phyloP scores from a whole-genome alignment of 1,140 invertebrate genomes.

The Caenorhabditis latens region DNA sequence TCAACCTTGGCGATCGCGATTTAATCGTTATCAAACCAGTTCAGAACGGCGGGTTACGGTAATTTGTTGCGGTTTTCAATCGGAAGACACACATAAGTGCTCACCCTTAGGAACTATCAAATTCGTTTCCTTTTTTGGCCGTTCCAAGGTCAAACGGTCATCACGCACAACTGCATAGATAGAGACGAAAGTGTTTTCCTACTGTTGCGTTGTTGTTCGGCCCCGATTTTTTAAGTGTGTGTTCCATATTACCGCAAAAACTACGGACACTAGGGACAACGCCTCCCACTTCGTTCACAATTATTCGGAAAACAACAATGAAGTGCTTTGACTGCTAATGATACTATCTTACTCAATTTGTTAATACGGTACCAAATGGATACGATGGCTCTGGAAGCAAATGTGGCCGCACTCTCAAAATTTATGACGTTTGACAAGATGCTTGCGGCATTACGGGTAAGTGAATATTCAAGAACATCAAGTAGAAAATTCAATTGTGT shows the following conservation, averaged over 20 bases:
- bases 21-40: neutral
- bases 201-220: conserved; percentile 1
- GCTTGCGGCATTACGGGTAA: conserved; percentile 37
- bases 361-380: neutral
- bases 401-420: conserved; percentile 11
- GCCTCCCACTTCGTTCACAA: conserved; percentile 7
- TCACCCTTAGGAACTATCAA: conserved; percentile 4
- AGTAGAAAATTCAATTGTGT: neutral
- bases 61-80: neutral
- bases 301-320: conserved; percentile 24
- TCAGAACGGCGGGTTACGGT: neutral
- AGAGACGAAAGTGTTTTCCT: conserved; percentile 6
- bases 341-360: neutral
- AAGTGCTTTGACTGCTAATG: conserved; percentile 22
- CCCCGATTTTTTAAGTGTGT: conserved; percentile 50
- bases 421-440: conserved; percentile 49
- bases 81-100: neutral
- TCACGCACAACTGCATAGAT: conserved; percentile 10
- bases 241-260: conserved; percentile 56
- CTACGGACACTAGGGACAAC: conserved; percentile 13
- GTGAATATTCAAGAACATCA: neutral
- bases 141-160: conserved; percentile 42
- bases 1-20: neutral
- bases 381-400: conserved; percentile 17
- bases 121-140: conserved; percentile 14